A percentile compares a stretch with the other conserved stretches of the same genome.
Evolutionary conservation across 2,888 invertebrate genomes (phyloP).

Genomic region (Ryuthela nishihirai): DNA sequence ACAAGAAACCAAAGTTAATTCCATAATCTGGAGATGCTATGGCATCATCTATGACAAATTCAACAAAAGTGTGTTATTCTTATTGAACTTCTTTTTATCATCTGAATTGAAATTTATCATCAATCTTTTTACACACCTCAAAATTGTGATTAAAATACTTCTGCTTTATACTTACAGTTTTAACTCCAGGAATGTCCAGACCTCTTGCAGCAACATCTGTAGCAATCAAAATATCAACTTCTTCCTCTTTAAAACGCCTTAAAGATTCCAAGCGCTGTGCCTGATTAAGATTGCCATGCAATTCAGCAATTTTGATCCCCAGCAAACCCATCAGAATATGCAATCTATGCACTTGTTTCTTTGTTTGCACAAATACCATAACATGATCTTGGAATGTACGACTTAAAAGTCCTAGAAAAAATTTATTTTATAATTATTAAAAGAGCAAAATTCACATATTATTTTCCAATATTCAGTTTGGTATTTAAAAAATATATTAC

Average conservation of each 20-base stretch:
- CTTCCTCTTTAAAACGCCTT: slow-evolving; percentile 77
- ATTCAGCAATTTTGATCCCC: slow-evolving; percentile 80
- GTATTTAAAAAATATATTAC: too few relatives aligned
- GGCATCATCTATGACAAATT: too few relatives aligned
- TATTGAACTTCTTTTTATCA: too few relatives aligned
- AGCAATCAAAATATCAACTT: slow-evolving; percentile 68
- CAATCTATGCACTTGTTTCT: slow-evolving; percentile 88
- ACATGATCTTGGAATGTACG: slow-evolving; percentile 86
- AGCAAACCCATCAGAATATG: slow-evolving; percentile 87
- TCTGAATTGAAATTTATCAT: too few relatives aligned
- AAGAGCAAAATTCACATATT: too few relatives aligned
- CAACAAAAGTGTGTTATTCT: too few relatives aligned
- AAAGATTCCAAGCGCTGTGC: slow-evolving; percentile 87
- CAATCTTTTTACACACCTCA: too few relatives aligned
- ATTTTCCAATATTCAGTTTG: too few relatives aligned
- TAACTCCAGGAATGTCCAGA: slow-evolving; percentile 93
- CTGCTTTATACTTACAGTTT: slow-evolving; percentile 69
- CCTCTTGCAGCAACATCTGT: slow-evolving; percentile 94
- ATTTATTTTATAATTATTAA: too few relatives aligned
- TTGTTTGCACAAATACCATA: slow-evolving; percentile 95
- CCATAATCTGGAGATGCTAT: too few relatives aligned
- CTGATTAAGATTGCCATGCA: slow-evolving; percentile 96
- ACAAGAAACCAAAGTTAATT: too few relatives aligned
- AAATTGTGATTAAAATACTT: too few relatives aligned
- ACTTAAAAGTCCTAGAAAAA: slow-evolving; percentile 64